Conservation (phyloP, 2,888 invertebrate species). For the Drosophila paramelanica region DNA sequence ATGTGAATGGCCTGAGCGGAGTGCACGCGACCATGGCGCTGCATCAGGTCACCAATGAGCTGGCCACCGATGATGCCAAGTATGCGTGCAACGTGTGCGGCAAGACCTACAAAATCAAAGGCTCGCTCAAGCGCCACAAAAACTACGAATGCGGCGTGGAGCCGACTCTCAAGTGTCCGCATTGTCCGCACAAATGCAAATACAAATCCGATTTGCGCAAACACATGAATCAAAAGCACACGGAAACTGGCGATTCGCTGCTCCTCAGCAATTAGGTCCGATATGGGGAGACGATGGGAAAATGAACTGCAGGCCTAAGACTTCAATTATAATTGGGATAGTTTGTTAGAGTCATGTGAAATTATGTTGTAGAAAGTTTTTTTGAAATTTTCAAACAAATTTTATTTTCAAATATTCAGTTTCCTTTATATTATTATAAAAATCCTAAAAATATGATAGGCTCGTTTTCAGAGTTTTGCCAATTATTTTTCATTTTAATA, state of each 20-base stretch:
- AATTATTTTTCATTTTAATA: neutral
- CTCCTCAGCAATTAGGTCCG: constrained; percentile 28
- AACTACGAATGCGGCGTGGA: constrained; percentile 89
- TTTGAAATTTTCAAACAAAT: too few relatives aligned
- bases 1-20: constrained; percentile 54
- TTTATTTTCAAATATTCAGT: neutral
- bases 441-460: too few relatives aligned
- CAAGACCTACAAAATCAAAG: constrained; percentile 93
- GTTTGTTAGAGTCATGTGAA: too few relatives aligned
- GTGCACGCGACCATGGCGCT: constrained; percentile 52
- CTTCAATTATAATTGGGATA: neutral
- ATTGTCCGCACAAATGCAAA: constrained; percentile 85
- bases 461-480: neutral
- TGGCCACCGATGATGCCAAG: constrained; percentile 67
- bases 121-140: constrained; percentile 91
- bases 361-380: too few relatives aligned
- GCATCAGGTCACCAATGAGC: constrained; percentile 52
- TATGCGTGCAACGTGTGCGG: constrained; percentile 90
- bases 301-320: neutral
- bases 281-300: neutral
- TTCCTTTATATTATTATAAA: too few relatives aligned
- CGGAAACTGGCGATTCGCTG: constrained; percentile 57
- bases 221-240: constrained; percentile 84
- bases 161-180: constrained; percentile 82
- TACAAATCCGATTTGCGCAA: constrained; percentile 84